These are phyloP conservation scores for Hylia prasina DNA, from an alignment of 2,113 vertebrate species.

Conservation along the genomic window DNA sequence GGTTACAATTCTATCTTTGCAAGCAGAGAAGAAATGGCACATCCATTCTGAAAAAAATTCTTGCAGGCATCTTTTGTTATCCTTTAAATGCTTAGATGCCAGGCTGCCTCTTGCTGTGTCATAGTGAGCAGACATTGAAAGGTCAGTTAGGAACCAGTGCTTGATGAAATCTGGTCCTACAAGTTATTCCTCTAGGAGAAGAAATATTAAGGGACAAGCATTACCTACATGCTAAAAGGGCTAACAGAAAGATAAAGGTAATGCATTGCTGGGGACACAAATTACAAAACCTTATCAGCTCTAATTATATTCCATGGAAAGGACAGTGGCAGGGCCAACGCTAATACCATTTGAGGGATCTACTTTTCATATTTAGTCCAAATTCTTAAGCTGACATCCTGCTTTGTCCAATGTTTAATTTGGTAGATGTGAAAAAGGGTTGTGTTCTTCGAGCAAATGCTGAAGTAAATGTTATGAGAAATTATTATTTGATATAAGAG, in stretches of 20 bases:
- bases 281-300: neutral
- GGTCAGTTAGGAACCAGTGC: neutral
- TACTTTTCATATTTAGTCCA: neutral
- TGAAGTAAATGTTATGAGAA: neutral
- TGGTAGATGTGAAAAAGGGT: neutral
- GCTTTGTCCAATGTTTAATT: neutral
- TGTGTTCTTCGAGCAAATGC: neutral
- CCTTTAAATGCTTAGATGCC: neutral
- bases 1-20: neutral
- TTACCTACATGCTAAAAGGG: neutral
- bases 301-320: neutral
- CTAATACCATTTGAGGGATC: neutral
- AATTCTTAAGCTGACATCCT: neutral
- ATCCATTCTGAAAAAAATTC: neutral
- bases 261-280: neutral
- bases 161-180: neutral
- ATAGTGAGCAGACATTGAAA: neutral
- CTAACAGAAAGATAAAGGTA: neutral
- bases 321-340: neutral
- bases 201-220: neutral
- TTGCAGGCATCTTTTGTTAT: neutral
- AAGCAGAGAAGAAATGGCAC: neutral
- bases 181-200: neutral
- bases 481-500: neutral
- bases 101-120: neutral